A percentile compares a stretch with the other conserved stretches of the same genome.
Evolutionary conservation across 2,888 invertebrate species (phyloP).

Genomic region (Pelosia muscerda): DNA sequence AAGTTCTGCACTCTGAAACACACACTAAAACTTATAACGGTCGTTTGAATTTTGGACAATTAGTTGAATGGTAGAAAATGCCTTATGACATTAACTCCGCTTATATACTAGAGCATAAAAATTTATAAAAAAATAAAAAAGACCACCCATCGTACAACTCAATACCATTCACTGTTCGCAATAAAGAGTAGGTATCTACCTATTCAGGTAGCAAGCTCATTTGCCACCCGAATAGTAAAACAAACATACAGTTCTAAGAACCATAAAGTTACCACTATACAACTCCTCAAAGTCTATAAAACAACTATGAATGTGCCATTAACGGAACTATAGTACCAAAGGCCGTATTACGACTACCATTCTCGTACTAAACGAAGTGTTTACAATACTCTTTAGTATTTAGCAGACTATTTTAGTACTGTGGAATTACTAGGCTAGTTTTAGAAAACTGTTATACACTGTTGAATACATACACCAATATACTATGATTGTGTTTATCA

Average conservation of each 20-base stretch:
- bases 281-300: conserved; percentile 37
- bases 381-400: conserved; percentile 43
- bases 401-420: conserved; percentile 32
- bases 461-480: not conserved
- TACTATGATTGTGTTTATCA: no score
- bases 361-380: conserved; percentile 25
- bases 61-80: no score
- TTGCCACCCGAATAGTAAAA: not conserved
- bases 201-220: not conserved
- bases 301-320: conserved; percentile 49
- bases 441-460: conserved; percentile 3
- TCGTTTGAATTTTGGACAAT: no score
- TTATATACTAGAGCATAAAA: no score
- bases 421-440: conserved; percentile 19
- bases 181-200: no score
- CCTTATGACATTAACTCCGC: no score
- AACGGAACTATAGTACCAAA: conserved; percentile 30
- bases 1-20: no score
- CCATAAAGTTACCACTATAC: conserved; percentile 23
- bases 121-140: no score
- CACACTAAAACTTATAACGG: no score
- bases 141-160: no score
- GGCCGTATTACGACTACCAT: conserved; percentile 32
- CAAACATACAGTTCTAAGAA: conserved; percentile 4
- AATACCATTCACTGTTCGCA: no score